Evolutionary conservation across 2,797 vertebrate species (phyloP), one percentile per base, ranked within the genome.

Genomic region (Macrochelys suwanniensis): DNA sequence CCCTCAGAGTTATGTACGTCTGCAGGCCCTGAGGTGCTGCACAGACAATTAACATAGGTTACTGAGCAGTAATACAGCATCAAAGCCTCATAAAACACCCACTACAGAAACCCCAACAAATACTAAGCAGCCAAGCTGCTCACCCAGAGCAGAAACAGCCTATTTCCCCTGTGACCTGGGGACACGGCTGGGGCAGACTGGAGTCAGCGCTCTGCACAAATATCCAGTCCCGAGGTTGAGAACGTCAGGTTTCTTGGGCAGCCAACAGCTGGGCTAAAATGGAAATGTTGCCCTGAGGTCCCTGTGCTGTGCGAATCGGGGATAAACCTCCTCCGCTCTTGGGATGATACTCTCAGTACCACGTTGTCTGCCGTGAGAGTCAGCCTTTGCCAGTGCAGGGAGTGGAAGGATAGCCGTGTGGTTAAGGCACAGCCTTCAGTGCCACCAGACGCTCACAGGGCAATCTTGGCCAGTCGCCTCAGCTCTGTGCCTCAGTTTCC

Each of bases 211-310:
- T 61, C 79, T 9, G 23, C 6, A 0, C 3, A 2, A 81, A 47
- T 17, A 4, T 17, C 23, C 49, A 25, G 10, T 68, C 61, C 54
- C 37, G 19, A 6, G 50, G 47, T 0, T 0, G 28, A 42, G 21
- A 59, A 45, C 33, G 56, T n/a, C 61, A 2, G 10, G 82, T 15
- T 85, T 45, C 61, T 49, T 0, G 0, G 50, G 54, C n/a, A 45
- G 51, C 19, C 71, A 13, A 50, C 61, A n/a, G 65, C 65, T 68
- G 54, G 50, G 80, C 8, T 31, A 15, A 83, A 47, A 6, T 0
- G 1, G 51, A n/a, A 0, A 0, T 28, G 47, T 25, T 49, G 33
- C 0, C 0, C 49, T 0, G 11, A 1, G 80, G 76, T 49, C 65
- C 82, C 28, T 6, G 26, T 61, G 11, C 0, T 1, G 28, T 80